Percentiles rank a stretch among this genome's conserved stretches.
These are phyloP conservation scores for Tethea ocularis DNA, from an alignment of 2,888 invertebrate genomes.

Conservation along the genomic window DNA sequence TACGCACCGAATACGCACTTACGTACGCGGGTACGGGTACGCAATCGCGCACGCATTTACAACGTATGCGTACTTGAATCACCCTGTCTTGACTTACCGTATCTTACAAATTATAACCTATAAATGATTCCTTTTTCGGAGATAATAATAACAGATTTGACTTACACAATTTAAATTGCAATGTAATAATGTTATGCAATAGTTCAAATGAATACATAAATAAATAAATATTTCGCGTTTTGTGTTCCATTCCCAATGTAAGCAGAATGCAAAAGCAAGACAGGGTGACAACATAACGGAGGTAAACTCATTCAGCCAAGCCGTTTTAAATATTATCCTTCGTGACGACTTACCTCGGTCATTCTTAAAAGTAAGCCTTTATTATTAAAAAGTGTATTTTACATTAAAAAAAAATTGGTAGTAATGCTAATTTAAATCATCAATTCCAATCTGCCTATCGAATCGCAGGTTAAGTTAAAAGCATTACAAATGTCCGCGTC, in stretches of 20 bases:
- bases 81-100: conserved; percentile 5
- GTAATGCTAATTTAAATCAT: conserved; percentile 19
- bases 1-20: conserved; percentile 33
- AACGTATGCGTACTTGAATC: conserved; percentile 13
- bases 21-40: conserved; percentile 31
- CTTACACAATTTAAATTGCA: too few species aligned
- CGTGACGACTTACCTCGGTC: conserved; percentile 48
- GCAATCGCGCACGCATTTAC: conserved; percentile 10
- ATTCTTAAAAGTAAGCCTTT: conserved; percentile 12
- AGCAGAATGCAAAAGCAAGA: conserved; percentile 57
- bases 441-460: conserved; percentile 10
- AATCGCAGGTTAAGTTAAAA: conserved; percentile 41
- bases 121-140: not conserved
- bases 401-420: conserved; percentile 31
- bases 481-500: conserved; percentile 55
- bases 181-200: not conserved
- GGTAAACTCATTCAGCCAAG: conserved; percentile 47
- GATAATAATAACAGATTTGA: not conserved
- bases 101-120: not conserved
- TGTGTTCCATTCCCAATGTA: conserved; percentile 14
- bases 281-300: conserved; percentile 61
- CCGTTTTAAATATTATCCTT: conserved; percentile 35
- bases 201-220: conserved; percentile 1
- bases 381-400: conserved; percentile 36
- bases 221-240: not conserved